These are phyloP conservation scores for Nomada flava DNA, from an alignment of 2,888 invertebrate genomes.

Conservation along the genomic window DNA sequence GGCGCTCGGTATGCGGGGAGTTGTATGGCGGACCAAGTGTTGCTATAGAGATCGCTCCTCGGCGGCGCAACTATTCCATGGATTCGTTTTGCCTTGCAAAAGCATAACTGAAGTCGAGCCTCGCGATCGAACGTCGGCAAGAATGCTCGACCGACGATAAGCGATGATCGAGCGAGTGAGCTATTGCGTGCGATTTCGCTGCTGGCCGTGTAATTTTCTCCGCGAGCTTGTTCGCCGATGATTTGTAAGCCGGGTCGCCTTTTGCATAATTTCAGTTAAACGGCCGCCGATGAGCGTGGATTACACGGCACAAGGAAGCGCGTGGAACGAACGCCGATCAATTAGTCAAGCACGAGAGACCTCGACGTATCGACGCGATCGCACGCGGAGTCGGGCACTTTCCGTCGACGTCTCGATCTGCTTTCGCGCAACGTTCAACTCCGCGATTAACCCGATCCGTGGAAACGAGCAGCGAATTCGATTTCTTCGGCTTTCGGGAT, in stretches of 20 bases:
- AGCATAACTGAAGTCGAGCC: too few relatives aligned
- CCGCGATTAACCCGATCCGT: too few relatives aligned
- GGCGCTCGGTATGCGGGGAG: not conserved
- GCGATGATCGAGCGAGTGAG: slow-evolving; percentile 12
- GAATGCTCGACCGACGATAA: slow-evolving; percentile 14
- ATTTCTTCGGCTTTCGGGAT: slow-evolving; percentile 43
- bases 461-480: not conserved
- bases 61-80: not conserved
- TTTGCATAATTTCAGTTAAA: slow-evolving; percentile 34
- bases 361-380: not conserved
- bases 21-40: not conserved
- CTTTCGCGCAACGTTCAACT: too few relatives aligned
- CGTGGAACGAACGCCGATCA: slow-evolving; percentile 8
- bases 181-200: slow-evolving; percentile 14
- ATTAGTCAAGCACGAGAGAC: slow-evolving; percentile 22
- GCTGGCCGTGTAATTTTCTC: slow-evolving; percentile 20
- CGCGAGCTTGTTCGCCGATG: slow-evolving; percentile 21
- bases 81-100: not conserved
- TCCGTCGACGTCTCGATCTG: not conserved
- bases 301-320: slow-evolving; percentile 3
- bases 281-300: slow-evolving; percentile 5
- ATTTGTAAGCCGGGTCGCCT: slow-evolving; percentile 15
- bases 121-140: not conserved
- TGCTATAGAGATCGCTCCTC: not conserved
- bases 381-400: not conserved